Evolutionary conservation across 2,113 vertebrate genomes (phyloP).

Genomic region (Murina feae): DNA sequence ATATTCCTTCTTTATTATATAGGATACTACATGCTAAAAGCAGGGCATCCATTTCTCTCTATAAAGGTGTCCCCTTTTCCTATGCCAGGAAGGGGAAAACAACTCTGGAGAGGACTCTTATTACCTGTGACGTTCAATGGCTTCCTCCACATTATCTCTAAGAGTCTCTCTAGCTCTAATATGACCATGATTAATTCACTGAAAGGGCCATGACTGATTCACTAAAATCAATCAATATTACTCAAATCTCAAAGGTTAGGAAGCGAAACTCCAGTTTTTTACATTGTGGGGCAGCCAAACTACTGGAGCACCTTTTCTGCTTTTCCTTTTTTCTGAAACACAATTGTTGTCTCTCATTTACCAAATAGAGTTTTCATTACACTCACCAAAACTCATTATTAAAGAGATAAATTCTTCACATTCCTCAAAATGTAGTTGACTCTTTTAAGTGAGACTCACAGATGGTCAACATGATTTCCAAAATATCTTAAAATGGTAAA

Average conservation of each 20-base stretch:
- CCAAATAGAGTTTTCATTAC: not conserved
- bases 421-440: not conserved
- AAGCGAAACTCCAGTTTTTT: not conserved
- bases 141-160: not conserved
- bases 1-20: too few species aligned
- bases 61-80: not conserved
- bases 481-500: not conserved
- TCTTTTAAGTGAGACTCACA: slow-evolving; percentile 46
- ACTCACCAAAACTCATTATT: not conserved
- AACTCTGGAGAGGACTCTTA: not conserved
- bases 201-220: not conserved
- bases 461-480: not conserved
- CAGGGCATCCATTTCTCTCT: not conserved
- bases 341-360: not conserved
- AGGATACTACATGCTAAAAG: not conserved
- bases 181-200: not conserved
- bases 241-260: not conserved
- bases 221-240: not conserved
- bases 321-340: not conserved
- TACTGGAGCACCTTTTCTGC: not conserved
- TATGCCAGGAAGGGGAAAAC: not conserved
- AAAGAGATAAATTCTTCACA: not conserved
- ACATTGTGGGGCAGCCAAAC: not conserved
- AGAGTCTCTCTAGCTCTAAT: not conserved
- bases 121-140: not conserved